Evolutionary conservation across 2,888 invertebrate species (phyloP), one percentile per base, ranked within the genome.

Genomic region (Schrankia costaestrigalis): DNA sequence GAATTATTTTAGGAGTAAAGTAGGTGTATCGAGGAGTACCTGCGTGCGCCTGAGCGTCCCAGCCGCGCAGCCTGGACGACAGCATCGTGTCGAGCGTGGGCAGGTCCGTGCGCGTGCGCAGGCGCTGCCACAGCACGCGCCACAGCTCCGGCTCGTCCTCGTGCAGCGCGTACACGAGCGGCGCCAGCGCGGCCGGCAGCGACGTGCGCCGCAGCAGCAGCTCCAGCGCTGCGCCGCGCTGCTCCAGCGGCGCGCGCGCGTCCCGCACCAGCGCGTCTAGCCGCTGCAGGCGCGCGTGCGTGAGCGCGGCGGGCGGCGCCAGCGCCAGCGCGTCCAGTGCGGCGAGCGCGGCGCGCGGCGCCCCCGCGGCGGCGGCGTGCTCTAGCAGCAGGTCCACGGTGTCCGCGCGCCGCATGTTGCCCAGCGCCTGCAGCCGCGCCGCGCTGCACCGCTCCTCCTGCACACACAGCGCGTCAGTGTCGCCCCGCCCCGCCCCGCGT

Each of bases 101-200:
- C 24, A 48, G 49, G 42, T 58, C 52, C 35, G 46, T 31, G 38
- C 34, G 36, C 55, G 59, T 41, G 8, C 3, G 50, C 55, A 72
- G 43, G 27, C 74, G 66, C 63, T 62, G 66, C 74, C 75, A 71
- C 56, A 74, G 64, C 56, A 76, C 39, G 40, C 78, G 77, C 9
- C 64, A 71, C 68, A 78, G 69, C 68, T 79, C 79, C 58, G 43
- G 61, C 45, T 52, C 25, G 27, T 31, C 50, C 44, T 19, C 39
- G 37, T 48, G 31, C 50, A 68, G 55, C 35, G 21, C 38, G 26
- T 25, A 12, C 35, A 61, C 63, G 35, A 52, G 31, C 21, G 32
- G 42, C 26, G 43, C 49, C 42, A 64, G 53, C 33, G 65, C 62
- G 45, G 46, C 46, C 41, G 59, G 46, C 42, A 42, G 22, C 19